Base-by-base conservation (phyloP, 2,888 invertebrate species). In the Amphipoea oculea region DNA sequence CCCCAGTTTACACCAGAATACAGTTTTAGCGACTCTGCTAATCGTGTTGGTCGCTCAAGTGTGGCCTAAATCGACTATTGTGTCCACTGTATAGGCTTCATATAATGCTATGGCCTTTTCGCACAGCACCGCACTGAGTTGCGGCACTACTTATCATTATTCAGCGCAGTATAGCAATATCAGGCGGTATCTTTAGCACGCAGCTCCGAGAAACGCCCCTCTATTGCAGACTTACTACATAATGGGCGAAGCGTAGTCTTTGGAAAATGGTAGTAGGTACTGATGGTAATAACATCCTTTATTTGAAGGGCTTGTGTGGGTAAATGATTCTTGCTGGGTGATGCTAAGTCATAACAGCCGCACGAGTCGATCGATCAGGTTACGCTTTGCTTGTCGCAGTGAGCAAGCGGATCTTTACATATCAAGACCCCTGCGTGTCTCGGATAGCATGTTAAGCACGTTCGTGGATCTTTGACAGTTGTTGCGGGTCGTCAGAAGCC, bases 71-170 rank as follows among this genome's bases (percentile, higher is more conserved):
- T 68, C 63, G 86, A 42, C 57, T 68, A 68, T 82, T 72, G 42
- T 68, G 57, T 68, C 57, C 48, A 65, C 48, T 17, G 23, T 80
- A 82, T 54, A 51, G 68, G 36, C 57, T 73, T 65, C 68, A 82
- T 82, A 73, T 73, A 82, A 79, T 63, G 51, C 63, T 72, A 84
- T 73, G 63, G 80, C 73, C 63, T 84, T 84, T 82, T 60, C 73
- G 57, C n/a, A 60, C 57, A 65, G 63, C 29, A 23, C 14, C 12
- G 72, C 9, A 42, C 40, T 68, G 62, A 82, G 80, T 85, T 69
- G 63, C 67, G 17, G 67, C 36, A 63, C 54, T 57, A 84, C 60
- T 73, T 79, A 69, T 60, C 68, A 85, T 84, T 83, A 86, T 72
- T 82, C 72, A 76, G 63, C 63, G 51, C 42, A 40, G 48, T 77